Percentiles rank a stretch among this genome's conserved stretches.
phyloP scores from a whole-genome alignment of 2,113 vertebrate species.

The Laticauda colubrina region DNA sequence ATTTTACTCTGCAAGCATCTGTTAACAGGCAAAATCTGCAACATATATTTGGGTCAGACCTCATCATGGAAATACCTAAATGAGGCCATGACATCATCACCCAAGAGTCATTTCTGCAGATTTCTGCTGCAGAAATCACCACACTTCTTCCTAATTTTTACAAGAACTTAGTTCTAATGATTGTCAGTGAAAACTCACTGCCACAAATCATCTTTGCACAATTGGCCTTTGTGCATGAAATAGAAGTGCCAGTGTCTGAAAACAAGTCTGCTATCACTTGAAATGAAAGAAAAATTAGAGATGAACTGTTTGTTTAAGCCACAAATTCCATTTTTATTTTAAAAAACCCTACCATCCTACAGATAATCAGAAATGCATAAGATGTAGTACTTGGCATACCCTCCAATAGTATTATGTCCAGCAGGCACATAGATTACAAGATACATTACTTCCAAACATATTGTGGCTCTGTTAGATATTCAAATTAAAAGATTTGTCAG shows the following conservation, averaged over 20 bases:
- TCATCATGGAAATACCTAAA: background rate
- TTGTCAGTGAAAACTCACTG: background rate
- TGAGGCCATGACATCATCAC: background rate
- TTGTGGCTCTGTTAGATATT: background rate
- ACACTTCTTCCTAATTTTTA: background rate
- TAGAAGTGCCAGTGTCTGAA: background rate
- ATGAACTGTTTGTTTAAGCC: background rate
- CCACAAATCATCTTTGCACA: background rate
- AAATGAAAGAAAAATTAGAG: background rate
- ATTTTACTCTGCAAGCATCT: background rate
- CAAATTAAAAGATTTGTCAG: background rate
- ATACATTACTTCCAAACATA: background rate
- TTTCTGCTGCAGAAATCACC: background rate
- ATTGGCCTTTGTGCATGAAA: background rate
- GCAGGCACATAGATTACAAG: background rate
- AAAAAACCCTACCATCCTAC: background rate
- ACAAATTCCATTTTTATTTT: background rate
- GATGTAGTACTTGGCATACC: background rate
- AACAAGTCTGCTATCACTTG: background rate
- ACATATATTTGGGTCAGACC: background rate
- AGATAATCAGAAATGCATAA: background rate
- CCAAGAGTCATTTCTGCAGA: background rate
- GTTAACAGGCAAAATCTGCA: background rate
- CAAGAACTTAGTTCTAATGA: background rate
- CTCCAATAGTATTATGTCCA: background rate